Base-by-base conservation (phyloP, 2,888 invertebrate species). In the Drosophila melanosoma region DNA sequence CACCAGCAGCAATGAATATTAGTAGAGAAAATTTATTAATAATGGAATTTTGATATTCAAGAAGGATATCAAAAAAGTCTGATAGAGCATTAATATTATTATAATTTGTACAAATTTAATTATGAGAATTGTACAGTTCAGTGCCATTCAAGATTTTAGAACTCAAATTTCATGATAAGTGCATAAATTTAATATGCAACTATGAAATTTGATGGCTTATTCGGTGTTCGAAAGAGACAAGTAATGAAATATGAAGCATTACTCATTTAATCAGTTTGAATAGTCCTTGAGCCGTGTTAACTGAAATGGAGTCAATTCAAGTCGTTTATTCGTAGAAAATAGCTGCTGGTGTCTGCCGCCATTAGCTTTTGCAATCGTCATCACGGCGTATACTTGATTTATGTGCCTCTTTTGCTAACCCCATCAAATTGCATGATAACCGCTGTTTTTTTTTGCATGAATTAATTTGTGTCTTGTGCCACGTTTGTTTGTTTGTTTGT, bases 361-460 rank as follows among this genome's bases (percentile, higher is more conserved):
- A 65, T 40, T 42, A 10, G 71, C 75, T 72, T 72, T 74, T 54
- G 74, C 67, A 29, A 26, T 32, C 29, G 57, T 57, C 57, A 20
- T 45, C 26, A 36, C 33, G 74, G 59, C 75, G 72, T 74, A 74
- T 74, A 72, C 72, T 40, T 74, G 35, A 74, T 66, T 36, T 72
- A 49, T 56, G 58, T 72, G 72, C 69, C 60, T 54, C 51, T 51
- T 38, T 23, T 29, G 76, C 69, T 67, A 69, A 76, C 48, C 56
- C 58, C 62, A 51, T 66, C 42, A 32, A 64, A 67, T 15, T 56
- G 83, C 87, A 81, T 83, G 83, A 29, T 72, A 65, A 68, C 60
- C 72, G 17, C 20, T 69, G 60, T 69, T 63, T 52, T 52, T 52
- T 53, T 33, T 53, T 70, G 84, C 69, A 81, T 87, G 89, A 36